Conservation (phyloP, 2,797 vertebrate genomes). For the Dallia pectoralis region DNA sequence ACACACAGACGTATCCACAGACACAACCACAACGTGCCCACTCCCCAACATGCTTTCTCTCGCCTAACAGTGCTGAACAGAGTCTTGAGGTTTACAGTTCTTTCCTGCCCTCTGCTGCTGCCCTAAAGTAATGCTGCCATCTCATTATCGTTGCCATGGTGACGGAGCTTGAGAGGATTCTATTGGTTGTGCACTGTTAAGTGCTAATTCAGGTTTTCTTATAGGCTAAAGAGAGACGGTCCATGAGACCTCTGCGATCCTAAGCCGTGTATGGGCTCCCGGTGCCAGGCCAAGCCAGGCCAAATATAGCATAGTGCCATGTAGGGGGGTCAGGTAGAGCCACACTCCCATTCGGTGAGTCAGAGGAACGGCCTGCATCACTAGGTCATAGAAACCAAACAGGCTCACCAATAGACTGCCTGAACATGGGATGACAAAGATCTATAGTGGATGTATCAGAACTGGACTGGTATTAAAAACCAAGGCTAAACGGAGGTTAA, state of each 20-base stretch:
- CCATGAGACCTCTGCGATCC: slow-evolving; percentile 38
- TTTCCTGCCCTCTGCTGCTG: slow-evolving; percentile 6
- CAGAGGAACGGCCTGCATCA: background rate
- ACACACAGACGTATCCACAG: background rate
- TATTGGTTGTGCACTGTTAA: background rate
- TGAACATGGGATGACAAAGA: background rate
- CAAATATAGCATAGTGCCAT: slow-evolving; percentile 66
- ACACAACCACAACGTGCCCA: background rate
- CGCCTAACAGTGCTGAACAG: background rate
- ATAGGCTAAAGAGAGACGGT: slow-evolving; percentile 28
- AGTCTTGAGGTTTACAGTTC: background rate
- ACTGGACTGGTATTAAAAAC: background rate
- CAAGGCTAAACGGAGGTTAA: background rate
- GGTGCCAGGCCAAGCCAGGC: slow-evolving; percentile 43
- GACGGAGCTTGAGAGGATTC: background rate
- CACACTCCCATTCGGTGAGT: background rate
- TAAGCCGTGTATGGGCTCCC: slow-evolving; percentile 41
- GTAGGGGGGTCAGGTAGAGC: slow-evolving; percentile 37
- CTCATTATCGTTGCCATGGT: background rate
- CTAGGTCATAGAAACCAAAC: background rate
- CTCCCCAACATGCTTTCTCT: background rate
- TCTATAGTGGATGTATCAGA: background rate
- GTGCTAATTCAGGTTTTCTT: slow-evolving; percentile 3
- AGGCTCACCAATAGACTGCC: background rate
- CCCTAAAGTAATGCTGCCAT: background rate